Evolutionary conservation across 1,140 invertebrate genomes (phyloP).

Genomic region (Bilobella aurantiaca): DNA sequence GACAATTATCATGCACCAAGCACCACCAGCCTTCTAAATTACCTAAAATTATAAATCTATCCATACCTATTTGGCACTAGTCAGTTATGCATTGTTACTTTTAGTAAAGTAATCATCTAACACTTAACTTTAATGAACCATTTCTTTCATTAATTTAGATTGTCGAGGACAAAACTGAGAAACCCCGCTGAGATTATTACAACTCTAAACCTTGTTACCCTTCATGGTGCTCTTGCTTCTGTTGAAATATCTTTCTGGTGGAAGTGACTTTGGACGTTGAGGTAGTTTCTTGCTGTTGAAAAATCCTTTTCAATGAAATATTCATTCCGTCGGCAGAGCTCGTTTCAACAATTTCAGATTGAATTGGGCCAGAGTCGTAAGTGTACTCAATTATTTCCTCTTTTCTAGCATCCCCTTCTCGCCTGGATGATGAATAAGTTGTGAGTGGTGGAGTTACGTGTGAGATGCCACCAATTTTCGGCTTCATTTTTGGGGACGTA

Average conservation of each 20-base stretch:
- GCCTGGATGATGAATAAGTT: not conserved
- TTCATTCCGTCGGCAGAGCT: constrained; percentile 21
- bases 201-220: not conserved
- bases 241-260: constrained; percentile 28
- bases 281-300: constrained; percentile 27
- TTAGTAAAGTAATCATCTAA: not conserved
- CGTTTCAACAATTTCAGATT: constrained; percentile 29
- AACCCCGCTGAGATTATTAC: too few species aligned
- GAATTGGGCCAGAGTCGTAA: constrained; percentile 29
- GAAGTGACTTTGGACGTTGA: constrained; percentile 23
- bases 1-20: not conserved
- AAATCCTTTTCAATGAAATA: constrained; percentile 30
- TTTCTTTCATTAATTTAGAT: too few species aligned
- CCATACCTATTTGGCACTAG: not conserved
- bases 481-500: constrained; percentile 12
- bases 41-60: not conserved
- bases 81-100: too few species aligned
- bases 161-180: too few species aligned
- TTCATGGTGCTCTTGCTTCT: constrained; percentile 13
- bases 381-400: not conserved
- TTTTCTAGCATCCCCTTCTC: not conserved
- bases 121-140: too few species aligned
- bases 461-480: not conserved
- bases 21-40: not conserved
- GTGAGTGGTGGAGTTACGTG: not conserved